Evolutionary conservation across 2,888 invertebrate genomes (phyloP).

Genomic region (Masnerella sp.): DNA sequence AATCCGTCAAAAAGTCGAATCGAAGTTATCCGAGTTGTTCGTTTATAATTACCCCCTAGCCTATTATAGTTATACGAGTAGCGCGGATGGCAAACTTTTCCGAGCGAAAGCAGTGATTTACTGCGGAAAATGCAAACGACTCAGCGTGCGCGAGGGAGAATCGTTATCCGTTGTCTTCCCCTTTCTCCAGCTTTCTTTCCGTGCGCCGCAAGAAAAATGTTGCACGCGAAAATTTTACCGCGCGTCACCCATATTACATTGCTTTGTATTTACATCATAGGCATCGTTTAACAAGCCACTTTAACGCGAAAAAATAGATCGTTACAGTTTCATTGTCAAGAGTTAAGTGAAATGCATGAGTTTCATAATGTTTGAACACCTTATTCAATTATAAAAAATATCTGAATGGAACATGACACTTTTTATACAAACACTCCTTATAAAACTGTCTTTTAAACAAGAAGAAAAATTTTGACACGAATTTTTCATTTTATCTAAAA

Average conservation of each 20-base stretch:
- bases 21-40: slow-evolving; percentile 42
- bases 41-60: slow-evolving; percentile 57
- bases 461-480: too few species aligned
- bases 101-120: slow-evolving; percentile 56
- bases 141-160: slow-evolving; percentile 36
- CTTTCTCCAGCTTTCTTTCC: slow-evolving; percentile 46
- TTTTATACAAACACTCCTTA: too few species aligned
- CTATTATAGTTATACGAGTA: slow-evolving; percentile 57
- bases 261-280: slow-evolving; percentile 38
- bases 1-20: slow-evolving; percentile 53
- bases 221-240: slow-evolving; percentile 28
- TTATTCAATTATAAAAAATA: too few species aligned
- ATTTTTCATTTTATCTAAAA: too few species aligned
- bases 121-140: slow-evolving; percentile 59
- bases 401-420: too few species aligned
- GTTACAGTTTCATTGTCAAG: not conserved
- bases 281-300: slow-evolving; percentile 32
- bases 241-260: slow-evolving; percentile 24
- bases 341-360: slow-evolving; percentile 8
- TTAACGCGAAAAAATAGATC: slow-evolving; percentile 17
- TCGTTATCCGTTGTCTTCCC: slow-evolving; percentile 57
- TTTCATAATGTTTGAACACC: too few species aligned
- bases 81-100: slow-evolving; percentile 54
- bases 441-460: too few species aligned
- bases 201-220: slow-evolving; percentile 48